Evolutionary conservation across 2,888 invertebrate species (phyloP).

Genomic region (Ichneumoninae sp.): DNA sequence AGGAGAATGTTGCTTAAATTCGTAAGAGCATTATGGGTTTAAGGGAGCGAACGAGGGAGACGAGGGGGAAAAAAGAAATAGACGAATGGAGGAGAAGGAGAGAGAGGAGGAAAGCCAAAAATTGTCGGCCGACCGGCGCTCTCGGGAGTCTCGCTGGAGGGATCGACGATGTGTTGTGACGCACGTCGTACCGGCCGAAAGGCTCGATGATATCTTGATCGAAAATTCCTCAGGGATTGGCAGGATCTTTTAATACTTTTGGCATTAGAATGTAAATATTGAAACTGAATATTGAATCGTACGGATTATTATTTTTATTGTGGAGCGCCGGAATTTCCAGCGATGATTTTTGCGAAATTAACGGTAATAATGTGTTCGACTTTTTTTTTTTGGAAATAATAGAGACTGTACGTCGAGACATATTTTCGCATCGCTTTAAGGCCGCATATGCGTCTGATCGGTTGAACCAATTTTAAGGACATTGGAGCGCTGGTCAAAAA

Average conservation of each 20-base stretch:
- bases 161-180: conserved; percentile 54
- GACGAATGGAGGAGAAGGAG: conserved; percentile 20
- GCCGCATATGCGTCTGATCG: neutral
- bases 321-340: neutral
- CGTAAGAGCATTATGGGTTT: conserved; percentile 74
- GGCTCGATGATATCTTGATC: conserved; percentile 42
- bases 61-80: conserved; percentile 50
- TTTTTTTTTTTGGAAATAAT: neutral
- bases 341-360: neutral
- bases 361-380: neutral
- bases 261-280: conserved; percentile 6
- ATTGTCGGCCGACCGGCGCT: neutral
- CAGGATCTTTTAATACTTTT: conserved; percentile 3
- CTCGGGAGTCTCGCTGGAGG: conserved; percentile 15
- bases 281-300: neutral
- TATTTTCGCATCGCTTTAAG: too few relatives aligned
- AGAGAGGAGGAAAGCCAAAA: conserved; percentile 41
- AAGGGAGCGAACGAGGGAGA: conserved; percentile 58
- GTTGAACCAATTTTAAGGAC: neutral
- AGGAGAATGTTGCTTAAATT: conserved; percentile 70
- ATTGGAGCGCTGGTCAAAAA: neutral
- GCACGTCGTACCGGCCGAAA: conserved; percentile 25
- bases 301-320: neutral
- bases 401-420: neutral
- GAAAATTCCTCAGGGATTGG: conserved; percentile 28